These are phyloP conservation scores for Pterois miles DNA, from an alignment of 2,797 vertebrate genomes.

Conservation along the genomic window DNA sequence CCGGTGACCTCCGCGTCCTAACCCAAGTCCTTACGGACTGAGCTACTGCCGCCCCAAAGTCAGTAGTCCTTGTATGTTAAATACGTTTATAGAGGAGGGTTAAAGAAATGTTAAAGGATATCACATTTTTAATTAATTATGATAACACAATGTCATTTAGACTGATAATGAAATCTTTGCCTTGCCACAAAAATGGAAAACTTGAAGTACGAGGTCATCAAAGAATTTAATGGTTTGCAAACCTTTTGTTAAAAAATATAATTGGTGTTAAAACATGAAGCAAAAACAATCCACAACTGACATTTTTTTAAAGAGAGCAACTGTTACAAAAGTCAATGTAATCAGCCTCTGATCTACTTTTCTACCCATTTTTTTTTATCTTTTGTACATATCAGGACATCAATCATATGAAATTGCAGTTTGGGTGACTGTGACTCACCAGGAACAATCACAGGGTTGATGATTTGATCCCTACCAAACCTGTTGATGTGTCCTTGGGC, in stretches of 20 bases:
- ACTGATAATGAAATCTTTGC: neutral
- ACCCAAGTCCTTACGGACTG: too few relatives aligned
- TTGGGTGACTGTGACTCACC: neutral
- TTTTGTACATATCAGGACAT: neutral
- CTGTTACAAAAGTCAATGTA: neutral
- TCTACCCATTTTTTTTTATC: neutral
- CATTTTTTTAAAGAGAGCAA: too few relatives aligned
- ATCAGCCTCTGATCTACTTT: neutral
- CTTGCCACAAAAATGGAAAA: neutral
- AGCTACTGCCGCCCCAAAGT: too few relatives aligned
- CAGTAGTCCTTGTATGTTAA: too few relatives aligned
- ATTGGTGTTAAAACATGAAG: too few relatives aligned
- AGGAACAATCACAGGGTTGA: neutral
- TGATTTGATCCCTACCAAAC: neutral
- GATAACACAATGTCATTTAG: too few relatives aligned
- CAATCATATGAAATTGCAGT: neutral
- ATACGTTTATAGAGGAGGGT: too few relatives aligned
- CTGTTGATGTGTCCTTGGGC: neutral
- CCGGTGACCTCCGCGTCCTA: too few relatives aligned
- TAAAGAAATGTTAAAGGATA: too few relatives aligned
- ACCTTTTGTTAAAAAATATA: neutral
- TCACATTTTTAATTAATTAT: too few relatives aligned
- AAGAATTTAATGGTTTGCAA: neutral
- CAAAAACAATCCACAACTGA: too few relatives aligned
- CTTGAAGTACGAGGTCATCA: neutral